These are phyloP conservation scores for Gallinago nigripennis DNA, from an alignment of 2,797 vertebrate species.

Conservation along the genomic window DNA sequence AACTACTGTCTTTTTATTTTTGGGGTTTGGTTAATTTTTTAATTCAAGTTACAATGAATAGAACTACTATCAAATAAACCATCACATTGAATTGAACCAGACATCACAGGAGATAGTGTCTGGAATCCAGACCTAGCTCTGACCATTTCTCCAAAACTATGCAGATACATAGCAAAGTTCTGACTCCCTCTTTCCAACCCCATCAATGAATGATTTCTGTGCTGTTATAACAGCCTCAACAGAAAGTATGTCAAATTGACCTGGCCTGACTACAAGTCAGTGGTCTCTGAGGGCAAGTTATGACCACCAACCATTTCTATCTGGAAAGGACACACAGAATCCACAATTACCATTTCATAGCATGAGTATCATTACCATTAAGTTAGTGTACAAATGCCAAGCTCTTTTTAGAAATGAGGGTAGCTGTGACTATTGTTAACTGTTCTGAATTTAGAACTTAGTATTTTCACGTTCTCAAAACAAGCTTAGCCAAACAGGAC, in stretches of 20 bases:
- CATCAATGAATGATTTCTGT: neutral
- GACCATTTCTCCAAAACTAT: neutral
- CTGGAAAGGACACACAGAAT: neutral
- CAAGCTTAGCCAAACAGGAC: neutral
- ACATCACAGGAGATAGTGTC: neutral
- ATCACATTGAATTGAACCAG: neutral
- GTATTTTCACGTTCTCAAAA: neutral
- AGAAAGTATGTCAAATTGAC: neutral
- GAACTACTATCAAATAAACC: neutral
- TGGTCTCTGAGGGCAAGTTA: neutral
- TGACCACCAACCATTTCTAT: neutral
- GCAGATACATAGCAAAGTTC: neutral
- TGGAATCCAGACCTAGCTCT: neutral
- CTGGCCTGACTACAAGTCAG: neutral
- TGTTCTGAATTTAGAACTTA: neutral
- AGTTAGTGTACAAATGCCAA: neutral
- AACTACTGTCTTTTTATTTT: neutral
- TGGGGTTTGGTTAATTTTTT: neutral
- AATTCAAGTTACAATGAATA: neutral
- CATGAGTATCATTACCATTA: neutral
- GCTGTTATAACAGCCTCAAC: neutral
- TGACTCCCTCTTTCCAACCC: neutral
- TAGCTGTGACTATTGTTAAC: neutral
- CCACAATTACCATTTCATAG: neutral
- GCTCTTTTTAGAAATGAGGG: neutral